Evolutionary conservation across 2,113 vertebrate genomes (phyloP), one percentile per base, ranked within the genome.

Genomic region (Seriola dumerili): DNA sequence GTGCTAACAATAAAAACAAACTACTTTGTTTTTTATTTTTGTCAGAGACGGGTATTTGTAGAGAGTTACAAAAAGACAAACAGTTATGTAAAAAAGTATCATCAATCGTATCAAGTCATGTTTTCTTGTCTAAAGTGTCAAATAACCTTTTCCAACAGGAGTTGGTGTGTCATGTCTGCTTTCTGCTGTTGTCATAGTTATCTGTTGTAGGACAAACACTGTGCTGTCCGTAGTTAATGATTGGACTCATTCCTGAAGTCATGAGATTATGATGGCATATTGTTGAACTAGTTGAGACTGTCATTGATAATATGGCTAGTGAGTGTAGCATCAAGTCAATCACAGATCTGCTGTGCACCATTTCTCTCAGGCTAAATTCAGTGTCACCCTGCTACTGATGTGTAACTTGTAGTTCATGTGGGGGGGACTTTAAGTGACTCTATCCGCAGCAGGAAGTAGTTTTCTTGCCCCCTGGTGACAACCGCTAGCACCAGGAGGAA

Each of bases 381-480:
- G 29, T 58, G 57, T 80, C 57, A 32, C 64, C 12, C 46, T 63
- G 65, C 69, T 73, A 70, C 65, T 81, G 85, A 71, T 73, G 42
- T 80, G 55, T 58, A 65, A 42, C 83, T 80, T 19, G 36, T 52
- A 73, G 65, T 59, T 75, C 17, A 69, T 17, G 48, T 46, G 19
- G 63, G 5, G 52, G 62, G 38, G 8, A 38, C 38, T 76, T 64
- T 6, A 80, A 78, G 40, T 69, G 70, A 85, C 55, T 88, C 38
- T 76, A 1, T 88, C 50, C 80, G n/a, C 59, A 76, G 72, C 46
- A 55, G 73, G 38, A 63, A 65, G 75, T 36, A 3, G 46, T 74
- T 84, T 32, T 55, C 76, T 73, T 55, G 48, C 7, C 57, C 77
- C 25, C 1, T 57, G 81, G 68, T 25, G 75, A 81, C 25, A 29